A percentile compares a stretch with the other conserved stretches of the same genome.
Evolutionary conservation across 64 coral and sea anemone genomes (phyloP).

Genomic region (Platygyra sinensis): DNA sequence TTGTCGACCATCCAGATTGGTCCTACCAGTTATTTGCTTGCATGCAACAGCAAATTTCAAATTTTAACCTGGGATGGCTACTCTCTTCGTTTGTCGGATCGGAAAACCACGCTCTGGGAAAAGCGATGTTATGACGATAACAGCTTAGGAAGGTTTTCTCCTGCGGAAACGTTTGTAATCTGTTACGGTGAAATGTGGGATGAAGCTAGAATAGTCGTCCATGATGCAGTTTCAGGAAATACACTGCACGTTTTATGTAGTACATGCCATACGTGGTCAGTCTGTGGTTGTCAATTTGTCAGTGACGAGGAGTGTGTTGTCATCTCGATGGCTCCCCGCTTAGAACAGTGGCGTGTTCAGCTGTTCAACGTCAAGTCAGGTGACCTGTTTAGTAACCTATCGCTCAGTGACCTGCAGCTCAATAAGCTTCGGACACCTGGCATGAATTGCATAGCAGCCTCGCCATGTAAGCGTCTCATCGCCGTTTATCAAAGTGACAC

Average conservation of each 20-base stretch:
- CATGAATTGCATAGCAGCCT: background rate
- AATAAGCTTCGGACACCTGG: no score
- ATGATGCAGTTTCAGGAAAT: background rate
- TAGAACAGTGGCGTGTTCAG: background rate
- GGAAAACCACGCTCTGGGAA: no score
- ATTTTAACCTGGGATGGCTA: no score
- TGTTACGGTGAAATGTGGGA: no score
- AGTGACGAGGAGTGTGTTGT: slow-evolving; percentile 9
- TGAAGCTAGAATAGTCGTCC: background rate
- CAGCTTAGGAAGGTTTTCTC: no score
- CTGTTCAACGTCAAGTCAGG: background rate
- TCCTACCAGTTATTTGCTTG: background rate
- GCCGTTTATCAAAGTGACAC: background rate
- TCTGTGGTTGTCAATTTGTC: background rate
- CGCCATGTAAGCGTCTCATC: background rate
- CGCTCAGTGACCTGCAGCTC: background rate
- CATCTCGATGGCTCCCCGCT: background rate
- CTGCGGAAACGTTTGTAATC: no score
- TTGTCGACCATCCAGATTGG: background rate
- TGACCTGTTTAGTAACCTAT: no score
- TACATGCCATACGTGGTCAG: no score
- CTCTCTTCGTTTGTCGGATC: no score
- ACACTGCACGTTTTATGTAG: background rate
- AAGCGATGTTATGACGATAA: no score
- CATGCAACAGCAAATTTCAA: slow-evolving; percentile 9